Evolutionary conservation across 2,113 vertebrate genomes (phyloP), one percentile per base, ranked within the genome.

Genomic region (Oreocharis arfaki): DNA sequence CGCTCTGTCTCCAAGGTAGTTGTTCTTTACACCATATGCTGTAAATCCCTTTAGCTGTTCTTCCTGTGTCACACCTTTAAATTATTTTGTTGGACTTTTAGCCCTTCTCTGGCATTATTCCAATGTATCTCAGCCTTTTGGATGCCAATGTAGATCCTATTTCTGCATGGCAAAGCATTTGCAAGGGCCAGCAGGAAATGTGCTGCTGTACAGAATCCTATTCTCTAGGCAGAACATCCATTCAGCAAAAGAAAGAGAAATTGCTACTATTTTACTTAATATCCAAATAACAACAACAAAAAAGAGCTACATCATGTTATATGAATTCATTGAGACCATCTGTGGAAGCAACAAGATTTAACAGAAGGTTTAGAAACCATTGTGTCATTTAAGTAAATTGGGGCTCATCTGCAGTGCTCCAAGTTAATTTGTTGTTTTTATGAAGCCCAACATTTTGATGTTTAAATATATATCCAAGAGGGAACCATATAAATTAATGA

Each of bases 1-100:
- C 0, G 0, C 41, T 8, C 0, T 75, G 1, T 57, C n/a, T 68
- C 50, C 87, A 33, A 64, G 52, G 32, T 49, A 7, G 11, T 33
- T 86, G 23, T n/a, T 42, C 35, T 81, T n/a, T 80, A 32, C 22
- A 37, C 22, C 1, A 0, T 19, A 28, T n/a, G 10, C 6, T 1
- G 3, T 82, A 82, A 89, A 69, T 52, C 60, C 23, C 69, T 71
- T 52, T 63, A 47, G 32, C 57, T 28, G 5, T 70, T 84, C 70
- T 75, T 71, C 30, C 19, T 20, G 3, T 61, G 52, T 73, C 77
- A 76, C 49, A 75, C 63, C n/a, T 71, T 76, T 55, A 76, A 76
- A 57, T 88, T 88, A 46, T 91, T 82, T 57, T 41, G 0, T 35
- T 16, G 16, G 46, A 77, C 42, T 61, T 64, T 49, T 8, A 46